These are phyloP conservation scores for Pediacus dermestoides DNA, from an alignment of 2,888 invertebrate species.

Conservation along the genomic window DNA sequence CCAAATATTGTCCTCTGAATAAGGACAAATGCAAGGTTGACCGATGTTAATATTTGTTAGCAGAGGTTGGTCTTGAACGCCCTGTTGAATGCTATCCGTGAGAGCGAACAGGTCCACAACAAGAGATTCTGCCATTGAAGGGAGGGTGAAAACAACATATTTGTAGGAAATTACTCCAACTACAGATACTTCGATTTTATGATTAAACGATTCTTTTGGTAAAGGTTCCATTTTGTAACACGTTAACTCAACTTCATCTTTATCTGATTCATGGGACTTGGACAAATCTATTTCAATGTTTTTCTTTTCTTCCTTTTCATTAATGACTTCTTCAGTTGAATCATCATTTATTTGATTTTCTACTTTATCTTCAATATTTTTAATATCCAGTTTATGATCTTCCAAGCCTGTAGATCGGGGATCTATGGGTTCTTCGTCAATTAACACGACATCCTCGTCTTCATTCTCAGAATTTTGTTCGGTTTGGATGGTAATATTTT, in stretches of 20 bases:
- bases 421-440: slow-evolving; percentile 4
- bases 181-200: slow-evolving; percentile 42
- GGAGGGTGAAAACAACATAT: slow-evolving; percentile 33
- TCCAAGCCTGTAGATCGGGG: too few species aligned
- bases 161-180: slow-evolving; percentile 39
- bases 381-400: too few species aligned
- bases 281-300: too few species aligned
- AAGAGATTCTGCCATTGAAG: slow-evolving; percentile 9
- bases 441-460: background rate
- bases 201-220: slow-evolving; percentile 7
- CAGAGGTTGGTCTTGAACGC: slow-evolving; percentile 48
- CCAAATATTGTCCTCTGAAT: slow-evolving; percentile 62
- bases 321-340: too few species aligned
- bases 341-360: too few species aligned
- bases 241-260: too few species aligned
- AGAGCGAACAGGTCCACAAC: slow-evolving; percentile 51
- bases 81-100: slow-evolving; percentile 52
- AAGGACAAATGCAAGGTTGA: slow-evolving; percentile 62
- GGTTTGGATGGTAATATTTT: too few species aligned
- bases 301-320: too few species aligned
- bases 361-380: too few species aligned
- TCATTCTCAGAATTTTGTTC: slow-evolving; percentile 4
- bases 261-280: too few species aligned
- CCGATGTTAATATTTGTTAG: slow-evolving; percentile 51
- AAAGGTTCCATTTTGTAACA: slow-evolving; percentile 14